Conservation (phyloP, 2,113 vertebrate species). For the Chloroceryle aenea region DNA sequence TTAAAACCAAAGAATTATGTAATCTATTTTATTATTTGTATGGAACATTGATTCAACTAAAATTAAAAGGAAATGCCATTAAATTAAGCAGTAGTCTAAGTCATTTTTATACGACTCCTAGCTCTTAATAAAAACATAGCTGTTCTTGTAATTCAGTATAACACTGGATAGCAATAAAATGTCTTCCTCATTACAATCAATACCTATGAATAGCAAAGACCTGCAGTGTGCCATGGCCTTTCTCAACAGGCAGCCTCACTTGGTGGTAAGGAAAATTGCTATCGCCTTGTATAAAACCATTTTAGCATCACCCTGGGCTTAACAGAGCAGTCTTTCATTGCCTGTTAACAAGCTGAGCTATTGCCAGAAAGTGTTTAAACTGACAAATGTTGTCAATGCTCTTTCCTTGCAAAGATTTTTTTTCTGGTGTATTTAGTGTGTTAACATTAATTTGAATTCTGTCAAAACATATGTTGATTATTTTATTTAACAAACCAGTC, state of each 20-base stretch:
- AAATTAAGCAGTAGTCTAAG: conserved; percentile 25
- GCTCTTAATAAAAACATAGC: conserved; percentile 61
- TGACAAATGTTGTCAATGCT: conserved; percentile 59
- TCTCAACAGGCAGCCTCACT: conserved; percentile 72
- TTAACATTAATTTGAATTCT: conserved; percentile 52
- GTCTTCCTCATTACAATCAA: conserved; percentile 78
- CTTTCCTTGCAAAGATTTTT: conserved; percentile 24
- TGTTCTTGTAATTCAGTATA: neutral
- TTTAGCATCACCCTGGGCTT: conserved; percentile 59
- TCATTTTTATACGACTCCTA: conserved; percentile 35
- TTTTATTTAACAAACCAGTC: conserved; percentile 15
- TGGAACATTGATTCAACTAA: conserved; percentile 2
- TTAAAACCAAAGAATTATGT: neutral
- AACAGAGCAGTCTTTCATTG: conserved; percentile 72
- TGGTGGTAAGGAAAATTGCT: conserved; percentile 73
- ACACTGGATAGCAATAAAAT: conserved; percentile 50
- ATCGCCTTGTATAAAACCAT: conserved; percentile 44
- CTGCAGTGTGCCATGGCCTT: conserved; percentile 68
- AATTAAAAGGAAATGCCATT: conserved; percentile 38
- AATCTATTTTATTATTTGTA: conserved; percentile 12
- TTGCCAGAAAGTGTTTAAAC: conserved; percentile 52
- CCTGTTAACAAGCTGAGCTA: conserved; percentile 73
- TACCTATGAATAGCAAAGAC: conserved; percentile 77
- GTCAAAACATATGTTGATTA: neutral
- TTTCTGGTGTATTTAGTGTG: neutral